Evolutionary conservation across 2,888 invertebrate species (phyloP).

Genomic region (Aradus depressus): DNA sequence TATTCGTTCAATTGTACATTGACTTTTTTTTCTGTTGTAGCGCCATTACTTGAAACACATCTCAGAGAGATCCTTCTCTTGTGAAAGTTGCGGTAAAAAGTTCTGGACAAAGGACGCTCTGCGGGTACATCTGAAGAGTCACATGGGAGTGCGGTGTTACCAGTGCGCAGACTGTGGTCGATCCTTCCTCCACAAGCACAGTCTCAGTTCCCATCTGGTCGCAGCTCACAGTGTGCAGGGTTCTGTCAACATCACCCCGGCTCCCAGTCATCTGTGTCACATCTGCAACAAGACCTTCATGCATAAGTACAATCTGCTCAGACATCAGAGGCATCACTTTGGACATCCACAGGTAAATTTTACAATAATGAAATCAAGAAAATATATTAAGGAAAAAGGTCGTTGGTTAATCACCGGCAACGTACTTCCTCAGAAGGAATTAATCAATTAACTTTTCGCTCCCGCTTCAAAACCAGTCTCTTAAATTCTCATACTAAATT

Average conservation of each 20-base stretch:
- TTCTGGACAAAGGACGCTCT: conserved; percentile 44
- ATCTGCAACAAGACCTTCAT: conserved; percentile 42
- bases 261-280: conserved; percentile 40
- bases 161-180: conserved; percentile 45
- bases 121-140: conserved; percentile 42
- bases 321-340: conserved; percentile 20
- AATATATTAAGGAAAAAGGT: too few species aligned
- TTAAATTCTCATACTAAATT: too few species aligned
- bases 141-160: conserved; percentile 44
- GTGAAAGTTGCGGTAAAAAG: conserved; percentile 41
- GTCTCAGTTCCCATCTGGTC: conserved; percentile 42
- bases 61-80: conserved; percentile 32
- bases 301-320: conserved; percentile 18
- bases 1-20: too few species aligned
- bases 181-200: conserved; percentile 44
- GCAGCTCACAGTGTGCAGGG: too few species aligned
- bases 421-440: too few species aligned
- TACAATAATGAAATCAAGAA: too few species aligned
- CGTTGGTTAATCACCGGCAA: too few species aligned
- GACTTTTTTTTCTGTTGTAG: too few species aligned
- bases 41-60: conserved; percentile 27
- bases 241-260: conserved; percentile 40
- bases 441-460: too few species aligned
- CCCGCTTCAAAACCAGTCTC: too few species aligned
- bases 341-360: too few species aligned